Conservation (phyloP, 2,113 vertebrate genomes). For the Zosterops hypoxanthus region DNA sequence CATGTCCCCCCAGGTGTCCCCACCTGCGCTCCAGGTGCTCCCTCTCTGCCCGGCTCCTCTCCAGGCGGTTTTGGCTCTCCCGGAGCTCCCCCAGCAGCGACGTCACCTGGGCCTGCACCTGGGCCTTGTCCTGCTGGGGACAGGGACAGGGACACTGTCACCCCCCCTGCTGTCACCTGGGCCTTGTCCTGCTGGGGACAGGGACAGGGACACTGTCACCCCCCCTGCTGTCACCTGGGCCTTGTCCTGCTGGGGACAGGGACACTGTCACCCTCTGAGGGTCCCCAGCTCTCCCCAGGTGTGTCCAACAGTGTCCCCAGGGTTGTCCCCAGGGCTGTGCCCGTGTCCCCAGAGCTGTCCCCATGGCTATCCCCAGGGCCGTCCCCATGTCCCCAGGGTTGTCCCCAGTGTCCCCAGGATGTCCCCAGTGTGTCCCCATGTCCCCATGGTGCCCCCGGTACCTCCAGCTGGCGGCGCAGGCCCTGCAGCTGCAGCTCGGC, state of each 20-base stretch:
- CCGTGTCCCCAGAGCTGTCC: not conserved
- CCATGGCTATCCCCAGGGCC: not conserved
- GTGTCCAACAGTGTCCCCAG: not conserved
- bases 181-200: no score
- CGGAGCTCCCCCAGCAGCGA: not conserved
- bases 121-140: not conserved
- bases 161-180: no score
- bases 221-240: no score
- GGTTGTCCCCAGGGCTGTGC: not conserved
- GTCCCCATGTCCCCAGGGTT: not conserved
- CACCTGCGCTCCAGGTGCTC: not conserved
- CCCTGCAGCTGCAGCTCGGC: no score
- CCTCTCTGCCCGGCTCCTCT: not conserved
- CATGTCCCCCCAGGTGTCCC: not conserved
- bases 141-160: not conserved
- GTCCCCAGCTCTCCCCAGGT: not conserved
- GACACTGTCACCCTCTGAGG: no score
- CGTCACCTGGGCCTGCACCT: not conserved
- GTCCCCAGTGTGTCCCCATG: not conserved
- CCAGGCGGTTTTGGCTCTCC: not conserved
- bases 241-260: no score
- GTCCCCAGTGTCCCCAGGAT: not conserved
- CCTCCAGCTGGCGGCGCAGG: no score
- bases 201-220: no score
- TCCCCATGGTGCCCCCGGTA: no score